phyloP scores from a whole-genome alignment of 64 coral and sea anemone genomes.

The Pocillopora damicornis region DNA sequence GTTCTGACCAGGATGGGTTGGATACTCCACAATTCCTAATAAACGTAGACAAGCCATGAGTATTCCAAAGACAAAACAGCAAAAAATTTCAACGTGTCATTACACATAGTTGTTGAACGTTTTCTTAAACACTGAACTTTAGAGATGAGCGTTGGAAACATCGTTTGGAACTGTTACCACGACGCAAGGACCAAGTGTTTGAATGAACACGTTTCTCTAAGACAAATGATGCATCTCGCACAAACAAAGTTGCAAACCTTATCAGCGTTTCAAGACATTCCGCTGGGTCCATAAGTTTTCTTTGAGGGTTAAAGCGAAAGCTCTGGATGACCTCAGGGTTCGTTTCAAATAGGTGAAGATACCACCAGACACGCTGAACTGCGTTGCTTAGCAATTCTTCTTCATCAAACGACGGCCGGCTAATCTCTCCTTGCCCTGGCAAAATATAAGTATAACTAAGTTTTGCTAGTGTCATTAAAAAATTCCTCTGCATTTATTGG shows the following conservation, averaged over 20 bases:
- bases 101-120: no score
- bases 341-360: slow-evolving; percentile 26
- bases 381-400: slow-evolving; percentile 45
- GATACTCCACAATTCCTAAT: slow-evolving; percentile 40
- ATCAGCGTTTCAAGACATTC: slow-evolving; percentile 35
- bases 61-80: neutral
- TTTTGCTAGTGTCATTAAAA: no score
- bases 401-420: slow-evolving; percentile 36
- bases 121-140: no score
- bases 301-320: slow-evolving; percentile 23
- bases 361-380: slow-evolving; percentile 66
- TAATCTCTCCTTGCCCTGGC: neutral
- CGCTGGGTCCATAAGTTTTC: neutral
- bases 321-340: slow-evolving; percentile 18
- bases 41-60: neutral
- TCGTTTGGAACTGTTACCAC: no score
- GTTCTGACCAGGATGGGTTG: slow-evolving; percentile 56
- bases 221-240: neutral
- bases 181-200: neutral
- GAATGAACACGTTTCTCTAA: neutral
- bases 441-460: neutral
- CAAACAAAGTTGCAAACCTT: neutral
- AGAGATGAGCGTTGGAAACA: no score
- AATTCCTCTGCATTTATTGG: no score
- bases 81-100: no score